Conservation (phyloP, 2,888 invertebrate species). For the Trachelus tabidus region DNA sequence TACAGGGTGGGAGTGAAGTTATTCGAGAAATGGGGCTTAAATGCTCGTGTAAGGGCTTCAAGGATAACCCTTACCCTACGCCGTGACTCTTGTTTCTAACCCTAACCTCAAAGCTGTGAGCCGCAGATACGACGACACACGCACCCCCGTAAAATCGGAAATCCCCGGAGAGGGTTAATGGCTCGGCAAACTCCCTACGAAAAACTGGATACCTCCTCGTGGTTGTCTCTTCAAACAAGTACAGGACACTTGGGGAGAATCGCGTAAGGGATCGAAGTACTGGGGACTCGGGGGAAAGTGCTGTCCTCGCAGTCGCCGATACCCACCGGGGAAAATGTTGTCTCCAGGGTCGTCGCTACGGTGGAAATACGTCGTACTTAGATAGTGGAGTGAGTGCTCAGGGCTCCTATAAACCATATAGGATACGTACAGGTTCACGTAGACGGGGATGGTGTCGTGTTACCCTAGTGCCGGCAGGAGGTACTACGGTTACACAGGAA, state of each 20-base stretch:
- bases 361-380: background rate
- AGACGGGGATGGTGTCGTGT: slow-evolving; percentile 48
- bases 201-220: background rate
- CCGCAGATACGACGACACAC: too few relatives aligned
- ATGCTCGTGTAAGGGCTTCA: too few relatives aligned
- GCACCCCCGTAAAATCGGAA: too few relatives aligned
- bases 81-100: too few relatives aligned
- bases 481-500: slow-evolving; percentile 63
- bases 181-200: slow-evolving; percentile 23
- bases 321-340: too few relatives aligned
- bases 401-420: slow-evolving; percentile 15
- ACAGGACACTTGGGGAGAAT: background rate
- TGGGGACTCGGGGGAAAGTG: too few relatives aligned
- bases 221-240: too few relatives aligned
- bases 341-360: background rate
- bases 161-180: slow-evolving; percentile 21
- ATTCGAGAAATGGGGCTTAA: too few relatives aligned
- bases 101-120: too few relatives aligned
- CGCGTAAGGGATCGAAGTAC: background rate
- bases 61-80: too few relatives aligned
- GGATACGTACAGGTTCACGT: slow-evolving; percentile 17
- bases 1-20: too few relatives aligned
- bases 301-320: too few relatives aligned
- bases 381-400: background rate
- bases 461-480: slow-evolving; percentile 48